A percentile compares a stretch with the other conserved stretches of the same genome.
phyloP scores from a whole-genome alignment of 2,797 vertebrate species.

The Crocidura indochinensis region DNA sequence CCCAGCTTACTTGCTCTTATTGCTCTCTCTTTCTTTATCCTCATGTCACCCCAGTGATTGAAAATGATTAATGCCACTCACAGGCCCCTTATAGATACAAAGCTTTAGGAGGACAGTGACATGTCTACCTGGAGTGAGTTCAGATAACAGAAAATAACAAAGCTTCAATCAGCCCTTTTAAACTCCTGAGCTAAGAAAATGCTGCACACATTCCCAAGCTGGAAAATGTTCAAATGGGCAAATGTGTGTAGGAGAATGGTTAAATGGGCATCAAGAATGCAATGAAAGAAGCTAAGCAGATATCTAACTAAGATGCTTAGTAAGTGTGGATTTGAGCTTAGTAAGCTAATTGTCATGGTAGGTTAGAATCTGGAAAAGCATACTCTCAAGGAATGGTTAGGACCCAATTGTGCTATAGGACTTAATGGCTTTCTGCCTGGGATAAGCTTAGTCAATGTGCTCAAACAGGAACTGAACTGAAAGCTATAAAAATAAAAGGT shows the following conservation, averaged over 20 bases:
- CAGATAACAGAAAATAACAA: background rate
- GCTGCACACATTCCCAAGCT: background rate
- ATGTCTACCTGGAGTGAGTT: background rate
- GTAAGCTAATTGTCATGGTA: background rate
- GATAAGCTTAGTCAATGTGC: background rate
- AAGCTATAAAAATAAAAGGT: background rate
- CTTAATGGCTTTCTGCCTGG: background rate
- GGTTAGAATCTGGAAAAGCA: background rate
- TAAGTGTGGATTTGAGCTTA: background rate
- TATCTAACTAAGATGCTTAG: background rate
- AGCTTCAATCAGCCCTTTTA: background rate
- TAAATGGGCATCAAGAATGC: background rate
- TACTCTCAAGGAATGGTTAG: background rate
- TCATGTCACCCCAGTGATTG: background rate
- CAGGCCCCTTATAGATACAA: background rate
- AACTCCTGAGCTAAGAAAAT: background rate
- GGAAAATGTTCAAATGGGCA: background rate
- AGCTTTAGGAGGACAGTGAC: background rate
- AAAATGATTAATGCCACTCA: background rate
- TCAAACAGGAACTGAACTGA: background rate
- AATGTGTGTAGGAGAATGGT: background rate
- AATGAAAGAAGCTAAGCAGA: background rate
- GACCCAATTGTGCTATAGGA: background rate
- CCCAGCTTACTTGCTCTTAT: background rate
- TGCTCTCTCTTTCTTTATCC: background rate